Evolutionary conservation across 2,797 vertebrate genomes (phyloP).

Genomic region (Crenichthys baileyi): DNA sequence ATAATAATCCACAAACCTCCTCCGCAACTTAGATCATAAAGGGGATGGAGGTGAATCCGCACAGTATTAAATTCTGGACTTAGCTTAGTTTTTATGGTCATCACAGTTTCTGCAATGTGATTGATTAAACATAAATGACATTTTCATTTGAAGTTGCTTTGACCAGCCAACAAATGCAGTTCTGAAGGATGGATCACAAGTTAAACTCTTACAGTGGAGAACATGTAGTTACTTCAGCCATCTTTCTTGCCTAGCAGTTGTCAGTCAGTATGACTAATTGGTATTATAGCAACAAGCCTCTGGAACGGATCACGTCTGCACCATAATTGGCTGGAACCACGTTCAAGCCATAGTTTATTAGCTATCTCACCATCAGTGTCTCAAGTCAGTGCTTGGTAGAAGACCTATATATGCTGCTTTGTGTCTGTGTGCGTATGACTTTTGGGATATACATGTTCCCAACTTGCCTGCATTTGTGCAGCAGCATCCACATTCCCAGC

Average conservation of each 20-base stretch:
- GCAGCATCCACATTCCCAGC: constrained; percentile 8
- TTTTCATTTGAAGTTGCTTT: neutral
- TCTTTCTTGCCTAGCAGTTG: neutral
- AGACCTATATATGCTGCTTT: neutral
- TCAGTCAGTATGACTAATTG: neutral
- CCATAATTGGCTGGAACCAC: constrained; percentile 28
- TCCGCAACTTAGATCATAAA: too few species aligned
- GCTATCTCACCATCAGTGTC: constrained; percentile 29
- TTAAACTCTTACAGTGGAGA: neutral
- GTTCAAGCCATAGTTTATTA: constrained; percentile 50
- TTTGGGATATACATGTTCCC: neutral
- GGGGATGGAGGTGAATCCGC: too few species aligned
- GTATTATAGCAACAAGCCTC: neutral
- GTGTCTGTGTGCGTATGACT: neutral
- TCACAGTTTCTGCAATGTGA: too few species aligned
- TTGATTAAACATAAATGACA: too few species aligned
- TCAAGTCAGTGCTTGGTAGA: constrained; percentile 24
- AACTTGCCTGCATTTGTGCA: constrained; percentile 25
- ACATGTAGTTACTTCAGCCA: neutral
- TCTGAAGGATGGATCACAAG: neutral
- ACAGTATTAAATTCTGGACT: too few species aligned
- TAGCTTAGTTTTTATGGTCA: too few species aligned
- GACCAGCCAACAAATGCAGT: neutral
- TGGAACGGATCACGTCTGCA: neutral
- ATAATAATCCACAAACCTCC: too few species aligned